Conservation (phyloP, 2,797 vertebrate genomes). For the Danionella dracula region DNA sequence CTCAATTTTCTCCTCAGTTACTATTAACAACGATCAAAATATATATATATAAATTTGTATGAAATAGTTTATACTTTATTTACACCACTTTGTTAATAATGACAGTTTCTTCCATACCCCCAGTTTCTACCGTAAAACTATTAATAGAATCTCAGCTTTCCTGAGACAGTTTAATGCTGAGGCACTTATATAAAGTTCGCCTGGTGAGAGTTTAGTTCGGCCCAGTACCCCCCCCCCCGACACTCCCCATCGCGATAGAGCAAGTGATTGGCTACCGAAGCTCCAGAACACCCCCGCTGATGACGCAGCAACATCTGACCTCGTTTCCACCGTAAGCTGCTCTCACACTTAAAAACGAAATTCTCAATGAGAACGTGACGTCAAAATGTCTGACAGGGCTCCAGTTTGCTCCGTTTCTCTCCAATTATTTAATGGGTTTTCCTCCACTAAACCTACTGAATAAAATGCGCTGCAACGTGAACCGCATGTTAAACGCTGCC, state of each 20-base stretch:
- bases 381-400: background rate
- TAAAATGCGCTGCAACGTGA: conserved; percentile 17
- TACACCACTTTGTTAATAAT: no score
- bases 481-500: conserved; percentile 32
- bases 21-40: no score
- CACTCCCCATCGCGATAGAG: conserved; percentile 21
- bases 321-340: conserved; percentile 25
- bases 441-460: background rate
- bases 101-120: no score
- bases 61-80: no score
- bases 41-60: no score
- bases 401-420: no score
- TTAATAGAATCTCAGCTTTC: no score
- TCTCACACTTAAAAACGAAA: background rate
- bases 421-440: background rate
- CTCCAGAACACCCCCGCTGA: conserved; percentile 36
- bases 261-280: conserved; percentile 16
- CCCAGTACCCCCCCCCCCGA: background rate
- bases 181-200: conserved; percentile 25
- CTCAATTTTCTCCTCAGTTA: no score
- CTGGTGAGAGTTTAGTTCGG: background rate
- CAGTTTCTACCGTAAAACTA: no score
- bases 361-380: conserved; percentile 14
- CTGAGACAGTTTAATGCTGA: no score
- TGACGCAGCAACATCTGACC: conserved; percentile 44